Evolutionary conservation across 1,140 invertebrate species (phyloP).

Genomic region (Aphis gossypii): DNA sequence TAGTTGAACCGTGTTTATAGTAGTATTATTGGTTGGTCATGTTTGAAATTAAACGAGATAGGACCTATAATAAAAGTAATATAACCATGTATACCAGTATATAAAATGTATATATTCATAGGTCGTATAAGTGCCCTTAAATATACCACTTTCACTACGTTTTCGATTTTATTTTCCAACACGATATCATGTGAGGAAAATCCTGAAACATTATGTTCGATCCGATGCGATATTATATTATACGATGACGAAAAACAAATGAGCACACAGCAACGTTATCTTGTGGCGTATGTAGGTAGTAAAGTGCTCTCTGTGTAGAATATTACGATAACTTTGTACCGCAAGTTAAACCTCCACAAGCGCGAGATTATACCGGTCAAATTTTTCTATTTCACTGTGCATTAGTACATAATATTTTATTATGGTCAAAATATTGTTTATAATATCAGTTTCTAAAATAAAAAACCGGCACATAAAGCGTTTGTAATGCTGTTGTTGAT

Average conservation of each 20-base stretch:
- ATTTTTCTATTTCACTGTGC: neutral
- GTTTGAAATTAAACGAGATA: too few species aligned
- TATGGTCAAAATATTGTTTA: neutral
- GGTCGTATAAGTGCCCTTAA: too few species aligned
- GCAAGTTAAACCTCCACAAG: neutral
- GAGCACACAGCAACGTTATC: neutral
- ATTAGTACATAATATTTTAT: neutral
- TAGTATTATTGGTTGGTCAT: neutral
- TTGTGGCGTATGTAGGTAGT: neutral
- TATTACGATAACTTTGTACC: neutral
- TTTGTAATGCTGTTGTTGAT: neutral
- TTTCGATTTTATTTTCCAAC: rapidly evolving
- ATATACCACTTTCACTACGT: neutral
- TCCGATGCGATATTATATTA: neutral
- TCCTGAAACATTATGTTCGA: neutral
- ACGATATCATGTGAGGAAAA: neutral
- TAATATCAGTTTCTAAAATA: neutral
- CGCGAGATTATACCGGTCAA: neutral
- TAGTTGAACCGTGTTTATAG: neutral
- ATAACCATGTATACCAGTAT: too few species aligned
- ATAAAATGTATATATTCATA: too few species aligned
- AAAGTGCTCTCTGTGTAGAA: neutral
- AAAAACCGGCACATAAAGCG: neutral
- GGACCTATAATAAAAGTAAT: too few species aligned
- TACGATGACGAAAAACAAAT: neutral